Percentiles rank a stretch among this genome's conserved stretches.
These are phyloP conservation scores for Marmota flaviventris DNA, from an alignment of 2,113 vertebrate genomes.

Conservation along the genomic window DNA sequence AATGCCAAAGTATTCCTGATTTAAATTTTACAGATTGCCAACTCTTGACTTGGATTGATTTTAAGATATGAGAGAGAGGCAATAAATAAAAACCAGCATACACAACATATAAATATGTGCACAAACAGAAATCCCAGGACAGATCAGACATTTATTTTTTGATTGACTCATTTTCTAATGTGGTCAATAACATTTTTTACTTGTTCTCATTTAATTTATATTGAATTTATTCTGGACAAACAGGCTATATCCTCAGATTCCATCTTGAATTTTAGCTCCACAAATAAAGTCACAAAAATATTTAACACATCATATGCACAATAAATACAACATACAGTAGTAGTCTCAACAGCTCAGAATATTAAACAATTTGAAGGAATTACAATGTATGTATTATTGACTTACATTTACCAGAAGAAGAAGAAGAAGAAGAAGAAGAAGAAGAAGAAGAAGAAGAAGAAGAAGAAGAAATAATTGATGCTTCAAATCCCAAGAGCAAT, in stretches of 20 bases:
- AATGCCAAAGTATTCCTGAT: not conserved
- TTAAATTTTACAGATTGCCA: not conserved
- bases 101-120: not conserved
- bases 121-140: not conserved
- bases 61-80: not conserved
- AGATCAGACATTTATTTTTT: not conserved
- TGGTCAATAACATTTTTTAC: not conserved
- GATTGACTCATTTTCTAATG: not conserved
- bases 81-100: not conserved
- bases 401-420: not conserved
- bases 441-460: too few relatives aligned
- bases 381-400: not conserved
- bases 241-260: not conserved
- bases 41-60: not conserved
- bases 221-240: not conserved
- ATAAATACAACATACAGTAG: not conserved
- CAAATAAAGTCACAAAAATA: slow-evolving; percentile 3
- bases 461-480: not conserved
- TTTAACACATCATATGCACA: not conserved
- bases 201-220: not conserved
- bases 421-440: too few relatives aligned
- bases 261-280: not conserved
- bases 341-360: not conserved
- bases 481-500: not conserved
- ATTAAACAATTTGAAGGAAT: not conserved